Base-by-base conservation (phyloP, 2,113 vertebrate genomes). In the Anhinga rufa region DNA sequence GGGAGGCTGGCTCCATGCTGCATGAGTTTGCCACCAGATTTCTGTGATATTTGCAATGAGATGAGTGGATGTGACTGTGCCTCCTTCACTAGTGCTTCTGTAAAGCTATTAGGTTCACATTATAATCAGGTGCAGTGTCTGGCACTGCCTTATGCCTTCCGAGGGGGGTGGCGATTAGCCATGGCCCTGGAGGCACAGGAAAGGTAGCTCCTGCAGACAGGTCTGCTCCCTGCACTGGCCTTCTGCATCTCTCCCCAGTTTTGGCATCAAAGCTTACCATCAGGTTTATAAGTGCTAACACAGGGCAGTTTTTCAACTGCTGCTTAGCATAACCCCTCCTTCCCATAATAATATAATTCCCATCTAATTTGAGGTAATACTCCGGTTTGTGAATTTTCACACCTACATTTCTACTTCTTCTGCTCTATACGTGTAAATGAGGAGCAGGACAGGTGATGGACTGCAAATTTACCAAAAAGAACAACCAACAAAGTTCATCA, bases 91-190 rank as follows among this genome's bases (percentile, higher is more conserved):
- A 24, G 10, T 48, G 62, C 58, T 74, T 74, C 26, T 69, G n/a
- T 13, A 79, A 82, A 80, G 44, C 77, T 80, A 12, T 32, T 38
- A 13, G 26, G 12, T 68, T 26, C 15, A 7, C 24, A 4, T 32
- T 55, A 40, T 25, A 36, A 14, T 5, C 46, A 32, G 74, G 18
- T 49, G 54, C 22, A 28, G 40, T 14, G 25, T 4, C 74, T 71
- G 52, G 60, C 26, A 12, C 40, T 44, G 64, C 29, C 4, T 64
- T n/a, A 10, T 8, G 4, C 17, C 21, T 89, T 82, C 38, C 1
- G 1, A 71, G 18, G 18, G 1, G 24, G 36, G 13, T 17, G 12
- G 7, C 3, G 12, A 44, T 62, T 38, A 61, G 46, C 24, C 0
- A 0, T 24, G 76, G 49, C 38, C 40, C 31, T 38, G 54, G 54